Evolutionary conservation across 1,140 invertebrate genomes (phyloP), one percentile per base, ranked within the genome.

Genomic region (Propsilocerus akamusi): DNA sequence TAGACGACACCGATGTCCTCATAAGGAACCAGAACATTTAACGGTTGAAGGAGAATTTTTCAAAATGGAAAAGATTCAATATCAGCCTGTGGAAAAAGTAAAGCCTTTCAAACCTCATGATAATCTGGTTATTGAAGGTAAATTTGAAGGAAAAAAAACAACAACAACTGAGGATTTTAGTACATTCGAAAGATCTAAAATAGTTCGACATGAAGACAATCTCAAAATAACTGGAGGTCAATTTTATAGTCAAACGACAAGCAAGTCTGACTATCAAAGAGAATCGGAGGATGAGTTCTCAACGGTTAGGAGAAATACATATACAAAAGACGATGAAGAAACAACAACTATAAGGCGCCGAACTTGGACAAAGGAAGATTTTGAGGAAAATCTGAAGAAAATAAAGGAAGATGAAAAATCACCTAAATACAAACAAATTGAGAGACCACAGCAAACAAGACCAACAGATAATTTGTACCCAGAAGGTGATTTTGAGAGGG

Each of bases 291-390:
- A 76, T 55, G 74, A 78, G 12, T 75, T n/a, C n/a, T n/a, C 67
- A 55, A 73, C 81, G 37, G 75, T 84, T 48, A 69, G 85, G 55
- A 74, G 83, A 47, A 87, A 87, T 58, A 89, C 85, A 4, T 88
- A 80, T 71, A 87, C 80, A 0, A 86, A 85, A 65, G 64, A 80
- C 28, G 82, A 85, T 65, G 77, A 80, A 30, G 80, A 83, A 37
- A 53, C n/a, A 37, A 24, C 76, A 3, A 83, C 78, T 30, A 74
- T 67, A 53, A 64, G 77, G 55, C 62, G 72, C 53, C 61, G 76
- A 48, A 80, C 77, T 3, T 80, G 76, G 76, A 80, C 77, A 14
- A 81, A 77, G 63, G 76, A 75, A 68, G 78, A 77, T 62, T 74
- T 75, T 49, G 75, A 75, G 49, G 75, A 74, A 59, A 78, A 54